Conservation (phyloP, 2,797 vertebrate species). For the Syngnathus rostellatus region DNA sequence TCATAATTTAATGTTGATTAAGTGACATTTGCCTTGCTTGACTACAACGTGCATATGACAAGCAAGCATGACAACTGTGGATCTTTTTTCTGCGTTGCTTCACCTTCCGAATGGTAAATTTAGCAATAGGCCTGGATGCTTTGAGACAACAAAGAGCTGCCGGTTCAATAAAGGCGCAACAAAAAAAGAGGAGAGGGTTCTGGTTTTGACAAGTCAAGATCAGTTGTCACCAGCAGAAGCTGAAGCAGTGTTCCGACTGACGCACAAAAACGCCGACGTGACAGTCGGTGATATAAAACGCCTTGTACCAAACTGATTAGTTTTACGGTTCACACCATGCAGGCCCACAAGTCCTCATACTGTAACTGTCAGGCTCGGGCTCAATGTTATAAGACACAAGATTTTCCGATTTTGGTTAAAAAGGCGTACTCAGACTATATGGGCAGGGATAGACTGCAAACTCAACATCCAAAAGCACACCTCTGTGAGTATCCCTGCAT, state of each 20-base stretch:
- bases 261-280: background rate
- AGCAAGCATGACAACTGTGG: background rate
- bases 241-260: slow-evolving; percentile 27
- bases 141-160: slow-evolving; percentile 59
- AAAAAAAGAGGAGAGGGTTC: slow-evolving; percentile 63
- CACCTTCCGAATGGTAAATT: background rate
- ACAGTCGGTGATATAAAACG: background rate
- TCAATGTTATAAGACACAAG: background rate
- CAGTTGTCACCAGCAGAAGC: slow-evolving; percentile 57
- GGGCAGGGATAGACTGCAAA: background rate
- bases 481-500: too few species aligned
- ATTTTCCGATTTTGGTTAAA: background rate
- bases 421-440: background rate
- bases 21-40: background rate
- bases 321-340: background rate
- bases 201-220: slow-evolving; percentile 63
- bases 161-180: slow-evolving; percentile 46
- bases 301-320: background rate
- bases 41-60: background rate
- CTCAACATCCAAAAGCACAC: background rate
- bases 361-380: background rate
- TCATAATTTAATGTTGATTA: too few species aligned
- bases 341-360: background rate
- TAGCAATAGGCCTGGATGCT: slow-evolving; percentile 44
- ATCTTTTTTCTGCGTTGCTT: background rate